Evolutionary conservation across 2,888 invertebrate species (phyloP).

Genomic region (Penaeus monodon): DNA sequence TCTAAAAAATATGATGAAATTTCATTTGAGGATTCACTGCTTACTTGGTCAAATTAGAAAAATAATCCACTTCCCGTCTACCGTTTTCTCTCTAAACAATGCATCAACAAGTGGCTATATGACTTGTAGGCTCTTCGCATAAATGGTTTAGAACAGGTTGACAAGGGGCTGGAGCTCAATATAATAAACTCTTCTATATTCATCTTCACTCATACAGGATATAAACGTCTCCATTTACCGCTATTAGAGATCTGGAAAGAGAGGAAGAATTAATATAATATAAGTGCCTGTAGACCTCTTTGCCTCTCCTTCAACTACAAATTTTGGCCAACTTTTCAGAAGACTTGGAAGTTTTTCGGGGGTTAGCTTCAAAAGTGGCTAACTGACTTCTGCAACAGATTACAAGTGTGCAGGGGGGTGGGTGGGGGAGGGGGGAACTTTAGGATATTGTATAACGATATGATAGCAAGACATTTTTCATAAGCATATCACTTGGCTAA

Average conservation of each 20-base stretch:
- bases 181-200: conserved; percentile 43
- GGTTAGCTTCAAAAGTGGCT: too few relatives aligned
- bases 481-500: too few relatives aligned
- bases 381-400: too few relatives aligned
- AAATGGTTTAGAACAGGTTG: conserved; percentile 46
- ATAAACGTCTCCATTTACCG: conserved; percentile 45
- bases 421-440: too few relatives aligned
- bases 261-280: conserved; percentile 13
- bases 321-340: too few relatives aligned
- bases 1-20: neutral
- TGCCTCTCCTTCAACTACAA: too few relatives aligned
- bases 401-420: too few relatives aligned
- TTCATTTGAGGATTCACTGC: neutral
- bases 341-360: too few relatives aligned
- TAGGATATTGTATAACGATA: too few relatives aligned
- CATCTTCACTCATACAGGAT: conserved; percentile 43
- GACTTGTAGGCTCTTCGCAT: conserved; percentile 36
- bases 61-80: conserved; percentile 45
- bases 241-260: conserved; percentile 54
- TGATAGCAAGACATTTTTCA: too few relatives aligned
- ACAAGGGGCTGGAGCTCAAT: conserved; percentile 47
- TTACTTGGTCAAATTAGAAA: conserved; percentile 14
- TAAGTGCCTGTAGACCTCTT: too few relatives aligned
- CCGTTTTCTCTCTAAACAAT: conserved; percentile 41
- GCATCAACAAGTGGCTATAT: conserved; percentile 44